These are phyloP conservation scores for Umimayanthus kanabou DNA, from an alignment of 92 coral and sea anemone genomes.

Conservation along the genomic window DNA sequence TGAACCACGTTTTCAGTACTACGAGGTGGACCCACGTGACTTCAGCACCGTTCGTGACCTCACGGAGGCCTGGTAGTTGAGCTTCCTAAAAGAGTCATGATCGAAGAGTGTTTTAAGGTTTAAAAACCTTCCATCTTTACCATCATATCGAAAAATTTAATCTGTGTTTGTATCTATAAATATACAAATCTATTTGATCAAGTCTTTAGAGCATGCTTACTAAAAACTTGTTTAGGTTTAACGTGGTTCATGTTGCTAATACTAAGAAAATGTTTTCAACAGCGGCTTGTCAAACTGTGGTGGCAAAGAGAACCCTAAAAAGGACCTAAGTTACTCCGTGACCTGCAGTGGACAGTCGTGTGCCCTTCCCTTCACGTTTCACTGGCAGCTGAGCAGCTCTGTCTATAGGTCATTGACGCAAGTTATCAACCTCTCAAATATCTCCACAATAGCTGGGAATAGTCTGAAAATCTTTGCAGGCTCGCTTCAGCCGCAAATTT, in stretches of 20 bases:
- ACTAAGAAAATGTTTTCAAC: not conserved
- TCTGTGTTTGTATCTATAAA: too few relatives aligned
- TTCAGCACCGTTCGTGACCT: too few relatives aligned
- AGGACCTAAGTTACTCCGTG: slow-evolving; percentile 51
- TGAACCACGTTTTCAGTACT: too few relatives aligned
- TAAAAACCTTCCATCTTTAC: not conserved
- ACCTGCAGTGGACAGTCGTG: slow-evolving; percentile 43
- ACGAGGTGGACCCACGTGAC: too few relatives aligned
- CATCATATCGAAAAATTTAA: too few relatives aligned
- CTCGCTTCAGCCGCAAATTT: not conserved
- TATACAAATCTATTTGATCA: not conserved
- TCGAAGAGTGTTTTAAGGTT: too few relatives aligned
- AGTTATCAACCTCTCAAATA: not conserved
- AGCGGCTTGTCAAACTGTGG: slow-evolving; percentile 73
- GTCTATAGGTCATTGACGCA: not conserved
- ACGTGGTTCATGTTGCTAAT: not conserved
- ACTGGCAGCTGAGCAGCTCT: not conserved
- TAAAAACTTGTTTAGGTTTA: not conserved
- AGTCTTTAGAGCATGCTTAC: not conserved
- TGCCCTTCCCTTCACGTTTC: not conserved
- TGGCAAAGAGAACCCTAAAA: slow-evolving; percentile 30
- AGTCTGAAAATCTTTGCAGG: not conserved
- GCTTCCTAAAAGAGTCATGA: too few relatives aligned
- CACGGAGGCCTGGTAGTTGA: too few relatives aligned
- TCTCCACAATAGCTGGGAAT: not conserved